Evolutionary conservation across 2,113 vertebrate genomes (phyloP), one percentile per base, ranked within the genome.

Genomic region (Tyrannus savana): DNA sequence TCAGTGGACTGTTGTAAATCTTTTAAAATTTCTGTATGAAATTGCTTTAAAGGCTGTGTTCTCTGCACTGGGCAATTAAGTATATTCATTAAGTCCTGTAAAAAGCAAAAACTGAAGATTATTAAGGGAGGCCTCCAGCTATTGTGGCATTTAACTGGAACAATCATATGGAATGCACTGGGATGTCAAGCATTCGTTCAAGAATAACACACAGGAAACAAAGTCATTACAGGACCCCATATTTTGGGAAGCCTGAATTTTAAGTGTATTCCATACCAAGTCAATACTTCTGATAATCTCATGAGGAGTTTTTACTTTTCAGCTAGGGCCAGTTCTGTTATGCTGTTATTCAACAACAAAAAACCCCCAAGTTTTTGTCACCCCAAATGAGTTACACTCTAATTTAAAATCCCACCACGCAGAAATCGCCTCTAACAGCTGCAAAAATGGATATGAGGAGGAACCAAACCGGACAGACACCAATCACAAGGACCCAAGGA

Each of bases 361-460:
- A 56, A 13, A 0, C 0, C 3, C 2, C 3, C 47, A 62, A 31
- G 27, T 69, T 46, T 31, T n/a, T 17, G 56, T 15, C 52, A 64
- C 4, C 68, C 6, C 19, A 37, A 82, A 33, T 2, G 7, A 4
- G 4, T 76, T 87, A 42, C 13, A 44, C 53, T 64, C 60, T 49
- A 25, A 75, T 33, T 35, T 77, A 60, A 59, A 84, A 85, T 56
- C 42, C 50, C 25, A 72, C 31, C 14, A 50, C 0, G 5, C 3
- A 27, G 28, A 64, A 87, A 59, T 4, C 14, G 25, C 39, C 50
- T 69, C 64, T 19, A 68, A 60, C 7, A 64, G 27, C 52, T 86
- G 44, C 82, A 84, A 8, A 6, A 52, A 39, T 0, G 2, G n/a
- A n/a, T 1, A 0, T 0, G 5, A 75, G 30, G 66, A 23, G 27